A percentile compares a stretch with the other conserved stretches of the same genome.
These are phyloP conservation scores for Thecophora atra DNA, from an alignment of 2,888 invertebrate genomes.

Conservation along the genomic window DNA sequence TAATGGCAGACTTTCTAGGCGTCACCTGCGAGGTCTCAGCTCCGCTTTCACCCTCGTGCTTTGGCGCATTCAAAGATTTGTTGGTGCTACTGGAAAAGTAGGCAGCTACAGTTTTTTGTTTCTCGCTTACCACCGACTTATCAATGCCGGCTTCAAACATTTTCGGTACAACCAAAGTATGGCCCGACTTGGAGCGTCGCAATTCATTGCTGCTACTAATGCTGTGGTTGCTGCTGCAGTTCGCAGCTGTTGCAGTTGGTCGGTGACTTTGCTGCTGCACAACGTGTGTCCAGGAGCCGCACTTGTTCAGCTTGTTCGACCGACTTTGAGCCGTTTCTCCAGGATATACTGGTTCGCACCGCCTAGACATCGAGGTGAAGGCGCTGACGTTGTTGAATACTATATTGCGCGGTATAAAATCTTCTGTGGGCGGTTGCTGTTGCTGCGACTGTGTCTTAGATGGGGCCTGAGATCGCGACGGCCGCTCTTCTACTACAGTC, in stretches of 20 bases:
- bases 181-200: constrained; percentile 77
- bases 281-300: constrained; percentile 84
- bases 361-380: constrained; percentile 60
- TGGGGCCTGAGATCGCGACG: constrained; percentile 50
- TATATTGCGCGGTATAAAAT: constrained; percentile 62
- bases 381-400: constrained; percentile 63
- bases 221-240: constrained; percentile 57
- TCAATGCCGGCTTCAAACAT: constrained; percentile 82
- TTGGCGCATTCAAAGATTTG: constrained; percentile 61
- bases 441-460: constrained; percentile 41
- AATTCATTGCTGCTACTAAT: constrained; percentile 44
- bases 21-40: constrained; percentile 44
- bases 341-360: constrained; percentile 47
- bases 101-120: constrained; percentile 78
- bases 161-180: constrained; percentile 78
- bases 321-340: constrained; percentile 43
- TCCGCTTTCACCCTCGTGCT: constrained; percentile 34
- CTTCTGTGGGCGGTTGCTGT: constrained; percentile 50
- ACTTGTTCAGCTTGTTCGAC: constrained; percentile 70
- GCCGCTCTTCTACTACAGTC: constrained; percentile 59
- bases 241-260: not conserved
- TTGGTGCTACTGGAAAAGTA: constrained; percentile 74
- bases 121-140: constrained; percentile 74
- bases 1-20: constrained; percentile 59
- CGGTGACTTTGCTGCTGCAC: constrained; percentile 54